These are phyloP conservation scores for Acomys russatus DNA, from an alignment of 2,797 vertebrate genomes.

Conservation along the genomic window DNA sequence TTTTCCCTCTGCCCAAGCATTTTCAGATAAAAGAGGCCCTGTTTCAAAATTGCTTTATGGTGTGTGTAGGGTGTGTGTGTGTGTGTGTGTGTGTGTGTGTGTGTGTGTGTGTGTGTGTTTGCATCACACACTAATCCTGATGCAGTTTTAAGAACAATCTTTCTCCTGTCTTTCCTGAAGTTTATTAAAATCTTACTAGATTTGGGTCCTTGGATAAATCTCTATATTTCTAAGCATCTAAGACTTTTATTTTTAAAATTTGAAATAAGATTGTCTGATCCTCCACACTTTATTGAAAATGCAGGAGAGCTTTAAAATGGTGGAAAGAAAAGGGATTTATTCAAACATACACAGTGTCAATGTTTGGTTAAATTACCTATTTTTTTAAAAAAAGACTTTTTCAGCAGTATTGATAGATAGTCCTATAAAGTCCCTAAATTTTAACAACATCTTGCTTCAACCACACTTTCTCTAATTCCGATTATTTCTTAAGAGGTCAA, in stretches of 20 bases:
- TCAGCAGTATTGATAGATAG: not conserved
- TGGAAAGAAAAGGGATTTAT: not conserved
- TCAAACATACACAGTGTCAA: not conserved
- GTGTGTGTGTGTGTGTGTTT: not conserved
- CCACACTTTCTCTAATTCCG: not conserved
- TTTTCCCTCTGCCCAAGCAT: not conserved
- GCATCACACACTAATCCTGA: conserved; percentile 2
- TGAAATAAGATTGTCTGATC: not conserved
- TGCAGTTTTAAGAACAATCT: not conserved
- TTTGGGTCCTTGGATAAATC: not conserved
- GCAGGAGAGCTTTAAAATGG: not conserved
- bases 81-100: not conserved
- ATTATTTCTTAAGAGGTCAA: not conserved
- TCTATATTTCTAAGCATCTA: not conserved
- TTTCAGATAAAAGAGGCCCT: not conserved
- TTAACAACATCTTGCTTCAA: not conserved
- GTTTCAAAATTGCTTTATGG: conserved; percentile 23
- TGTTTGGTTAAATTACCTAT: not conserved
- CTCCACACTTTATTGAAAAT: not conserved
- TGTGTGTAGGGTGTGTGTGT: not conserved
- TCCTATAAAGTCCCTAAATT: no score
- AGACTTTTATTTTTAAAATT: not conserved
- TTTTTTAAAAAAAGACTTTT: not conserved
- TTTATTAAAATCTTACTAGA: not conserved
- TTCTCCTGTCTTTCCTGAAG: not conserved